Evolutionary conservation across 1,140 invertebrate genomes (phyloP).

Genomic region (Halyomorpha halys): DNA sequence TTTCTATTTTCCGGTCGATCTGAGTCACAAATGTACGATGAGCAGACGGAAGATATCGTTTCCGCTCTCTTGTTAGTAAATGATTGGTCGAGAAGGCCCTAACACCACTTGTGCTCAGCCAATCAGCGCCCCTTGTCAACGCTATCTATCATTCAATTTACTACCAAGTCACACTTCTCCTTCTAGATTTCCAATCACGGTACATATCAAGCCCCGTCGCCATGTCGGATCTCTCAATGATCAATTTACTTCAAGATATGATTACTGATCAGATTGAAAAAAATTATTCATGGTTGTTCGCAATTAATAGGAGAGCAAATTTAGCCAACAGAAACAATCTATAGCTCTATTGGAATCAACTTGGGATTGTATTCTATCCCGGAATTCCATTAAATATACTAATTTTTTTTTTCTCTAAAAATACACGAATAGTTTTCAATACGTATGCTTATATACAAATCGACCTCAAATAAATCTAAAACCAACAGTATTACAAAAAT

Average conservation of each 20-base stretch:
- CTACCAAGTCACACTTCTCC: not conserved
- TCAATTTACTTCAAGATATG: not conserved
- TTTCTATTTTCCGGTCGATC: not conserved
- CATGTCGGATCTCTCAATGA: not conserved
- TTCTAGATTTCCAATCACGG: constrained; percentile 1
- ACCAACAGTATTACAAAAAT: no score
- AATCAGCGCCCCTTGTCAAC: not conserved
- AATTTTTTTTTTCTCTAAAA: no score
- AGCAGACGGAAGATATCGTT: not conserved
- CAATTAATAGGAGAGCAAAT: no score
- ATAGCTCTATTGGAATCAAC: no score
- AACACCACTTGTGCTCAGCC: not conserved
- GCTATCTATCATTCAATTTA: constrained; percentile 1
- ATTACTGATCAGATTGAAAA: not conserved
- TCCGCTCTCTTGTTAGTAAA: no score
- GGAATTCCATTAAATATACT: no score
- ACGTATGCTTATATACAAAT: no score
- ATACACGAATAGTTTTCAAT: no score
- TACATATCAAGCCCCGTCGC: not conserved
- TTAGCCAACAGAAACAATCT: not conserved
- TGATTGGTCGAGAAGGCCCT: constrained; percentile 4
- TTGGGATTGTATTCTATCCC: no score
- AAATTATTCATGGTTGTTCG: no score
- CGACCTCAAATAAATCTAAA: no score
- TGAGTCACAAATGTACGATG: not conserved